Evolutionary conservation across 2,888 invertebrate genomes (phyloP), one percentile per base, ranked within the genome.

Genomic region (Endotricha flammealis): DNA sequence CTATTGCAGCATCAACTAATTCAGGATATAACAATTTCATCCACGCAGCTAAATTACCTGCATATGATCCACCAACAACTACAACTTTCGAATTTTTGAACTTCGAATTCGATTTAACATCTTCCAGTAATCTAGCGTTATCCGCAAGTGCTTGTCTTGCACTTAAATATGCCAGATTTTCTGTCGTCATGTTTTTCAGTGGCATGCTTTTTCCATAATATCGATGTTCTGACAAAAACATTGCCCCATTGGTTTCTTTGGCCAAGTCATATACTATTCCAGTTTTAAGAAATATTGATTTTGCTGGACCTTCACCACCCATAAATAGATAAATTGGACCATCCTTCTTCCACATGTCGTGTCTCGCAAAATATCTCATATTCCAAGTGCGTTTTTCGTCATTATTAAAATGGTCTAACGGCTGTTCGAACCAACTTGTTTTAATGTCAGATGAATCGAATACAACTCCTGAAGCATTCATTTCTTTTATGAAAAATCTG

Each of bases 21-120:
- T 73, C 46, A 7, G 83, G 79, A 41, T 83, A 82, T 0, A 75
- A 29, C 1, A 76, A 43, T 45, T 58, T 72, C 64, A 81, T 68
- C 83, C 83, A 83, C 1, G 78, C 79, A 12, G 85, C 83, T 43
- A 85, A 64, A 36, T 81, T 85, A 4, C 78, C 83, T 1, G 81
- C 62, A 36, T 85, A 83, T 2, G 82, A 83, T 6, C 82, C 81
- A 20, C 83, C 85, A 12, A 83, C 57, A 1, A 78, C 66, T 0
- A 85, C 73, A 0, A 82, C 66, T 59, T 82, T 81, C 1, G 81
- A 78, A 1, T 47, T 46, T 2, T 47, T 50, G 43, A 60, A 80
- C 11, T 48, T 36, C 0, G 59, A 49, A 9, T 41, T 41, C n/a
- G 44, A 43, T 57, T 74, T 76, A 5, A 82, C 63, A 20, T 30